Percentiles rank a stretch among this genome's conserved stretches.
Conservation (phyloP, 2,888 invertebrate species). For the Tiliacea citrago region DNA sequence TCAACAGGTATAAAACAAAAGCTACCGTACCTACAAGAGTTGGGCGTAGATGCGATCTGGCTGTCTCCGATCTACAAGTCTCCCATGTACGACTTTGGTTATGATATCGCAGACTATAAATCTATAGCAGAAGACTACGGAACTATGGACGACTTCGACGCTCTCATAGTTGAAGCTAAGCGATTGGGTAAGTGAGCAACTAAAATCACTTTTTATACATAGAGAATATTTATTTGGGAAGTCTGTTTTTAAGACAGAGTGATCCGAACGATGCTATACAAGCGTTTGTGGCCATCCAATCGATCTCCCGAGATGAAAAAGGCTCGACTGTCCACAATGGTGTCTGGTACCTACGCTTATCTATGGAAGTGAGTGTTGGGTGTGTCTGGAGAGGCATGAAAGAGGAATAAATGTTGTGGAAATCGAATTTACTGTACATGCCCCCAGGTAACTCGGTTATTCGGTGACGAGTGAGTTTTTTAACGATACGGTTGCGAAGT, state of each 20-base stretch:
- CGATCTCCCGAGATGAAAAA: not conserved
- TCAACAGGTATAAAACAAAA: constrained; percentile 81
- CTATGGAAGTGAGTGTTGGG: not conserved
- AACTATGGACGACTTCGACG: constrained; percentile 92
- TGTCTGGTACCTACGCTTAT: no score
- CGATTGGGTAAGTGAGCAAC: constrained; percentile 82
- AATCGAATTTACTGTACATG: no score
- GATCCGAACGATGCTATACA: no score
- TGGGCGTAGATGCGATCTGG: constrained; percentile 92
- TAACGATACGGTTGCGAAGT: not conserved
- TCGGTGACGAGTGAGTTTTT: not conserved
- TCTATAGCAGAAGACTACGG: constrained; percentile 93
- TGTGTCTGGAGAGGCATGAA: not conserved
- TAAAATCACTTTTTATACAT: not conserved
- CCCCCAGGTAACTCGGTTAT: not conserved
- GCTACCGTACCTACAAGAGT: constrained; percentile 89
- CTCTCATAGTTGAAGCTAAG: constrained; percentile 87
- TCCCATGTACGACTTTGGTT: constrained; percentile 95
- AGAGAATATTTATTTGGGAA: no score
- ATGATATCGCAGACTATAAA: constrained; percentile 93
- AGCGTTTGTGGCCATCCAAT: no score
- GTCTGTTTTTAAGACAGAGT: not conserved
- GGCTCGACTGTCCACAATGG: not conserved
- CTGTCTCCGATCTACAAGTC: constrained; percentile 93
- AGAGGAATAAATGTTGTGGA: not conserved